Conservation (phyloP, 2,113 vertebrate genomes). For the Cygnus atratus region DNA sequence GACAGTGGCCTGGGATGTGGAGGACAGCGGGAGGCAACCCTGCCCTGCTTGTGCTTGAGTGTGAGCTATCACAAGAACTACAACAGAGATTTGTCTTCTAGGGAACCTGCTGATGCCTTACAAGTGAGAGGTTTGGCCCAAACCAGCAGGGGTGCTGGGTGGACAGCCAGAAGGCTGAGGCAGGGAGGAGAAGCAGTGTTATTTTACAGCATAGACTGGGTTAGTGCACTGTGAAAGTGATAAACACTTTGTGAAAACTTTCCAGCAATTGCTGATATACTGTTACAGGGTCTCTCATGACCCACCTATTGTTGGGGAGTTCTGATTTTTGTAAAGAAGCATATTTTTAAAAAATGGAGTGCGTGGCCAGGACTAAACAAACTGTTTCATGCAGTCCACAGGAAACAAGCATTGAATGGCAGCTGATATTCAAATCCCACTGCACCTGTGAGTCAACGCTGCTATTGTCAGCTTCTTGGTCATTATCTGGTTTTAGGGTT, state of each 20-base stretch:
- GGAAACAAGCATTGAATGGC: neutral
- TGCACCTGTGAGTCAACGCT: neutral
- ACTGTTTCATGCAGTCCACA: neutral
- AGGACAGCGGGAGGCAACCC: fast-evolving
- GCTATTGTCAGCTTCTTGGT: neutral
- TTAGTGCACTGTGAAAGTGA: neutral
- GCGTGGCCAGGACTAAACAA: neutral
- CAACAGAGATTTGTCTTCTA: neutral
- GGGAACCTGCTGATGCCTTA: neutral
- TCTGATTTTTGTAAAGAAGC: neutral
- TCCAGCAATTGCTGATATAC: neutral
- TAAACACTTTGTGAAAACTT: neutral
- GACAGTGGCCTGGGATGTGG: neutral
- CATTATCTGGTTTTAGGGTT: neutral
- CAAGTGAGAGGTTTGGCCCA: neutral
- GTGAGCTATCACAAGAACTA: neutral
- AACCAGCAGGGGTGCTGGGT: neutral
- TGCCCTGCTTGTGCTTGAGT: fast-evolving
- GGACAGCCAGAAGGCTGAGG: neutral
- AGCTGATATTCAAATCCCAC: neutral
- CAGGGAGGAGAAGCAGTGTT: neutral
- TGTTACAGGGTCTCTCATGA: neutral
- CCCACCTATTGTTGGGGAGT: neutral
- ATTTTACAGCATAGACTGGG: neutral
- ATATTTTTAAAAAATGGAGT: neutral